Conservation (phyloP, 2,113 vertebrate genomes). For the Antigone vipio region DNA sequence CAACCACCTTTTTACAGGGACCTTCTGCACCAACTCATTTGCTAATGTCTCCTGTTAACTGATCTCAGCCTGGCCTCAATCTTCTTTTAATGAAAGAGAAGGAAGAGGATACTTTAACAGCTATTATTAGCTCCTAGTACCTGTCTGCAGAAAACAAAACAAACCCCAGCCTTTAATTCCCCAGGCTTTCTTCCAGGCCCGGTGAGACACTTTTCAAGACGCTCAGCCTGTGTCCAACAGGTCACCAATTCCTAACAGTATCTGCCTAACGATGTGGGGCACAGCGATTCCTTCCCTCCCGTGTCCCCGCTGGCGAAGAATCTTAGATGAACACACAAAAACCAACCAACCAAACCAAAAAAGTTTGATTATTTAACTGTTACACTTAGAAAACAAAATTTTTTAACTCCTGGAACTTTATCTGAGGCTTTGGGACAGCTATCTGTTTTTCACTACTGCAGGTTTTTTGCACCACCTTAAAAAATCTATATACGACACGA, state of each 20-base stretch:
- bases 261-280: rapidly evolving
- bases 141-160: neutral
- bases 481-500: rapidly evolving
- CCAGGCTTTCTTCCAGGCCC: neutral
- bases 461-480: neutral
- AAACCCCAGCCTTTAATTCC: neutral
- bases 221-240: neutral
- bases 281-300: neutral
- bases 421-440: neutral
- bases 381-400: neutral
- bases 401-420: neutral
- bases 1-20: neutral
- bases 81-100: constrained; percentile 51
- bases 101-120: constrained; percentile 33
- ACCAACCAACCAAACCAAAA: too few relatives aligned
- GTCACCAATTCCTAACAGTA: too few relatives aligned
- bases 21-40: neutral
- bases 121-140: constrained; percentile 47
- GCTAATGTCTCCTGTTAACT: constrained; percentile 19
- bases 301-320: neutral
- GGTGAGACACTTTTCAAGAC: neutral
- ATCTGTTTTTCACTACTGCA: rapidly evolving
- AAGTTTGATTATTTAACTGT: neutral
- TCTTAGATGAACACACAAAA: neutral
- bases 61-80: constrained; percentile 62